phyloP scores from a whole-genome alignment of 2,113 vertebrate genomes.

The Phoxinus phoxinus region DNA sequence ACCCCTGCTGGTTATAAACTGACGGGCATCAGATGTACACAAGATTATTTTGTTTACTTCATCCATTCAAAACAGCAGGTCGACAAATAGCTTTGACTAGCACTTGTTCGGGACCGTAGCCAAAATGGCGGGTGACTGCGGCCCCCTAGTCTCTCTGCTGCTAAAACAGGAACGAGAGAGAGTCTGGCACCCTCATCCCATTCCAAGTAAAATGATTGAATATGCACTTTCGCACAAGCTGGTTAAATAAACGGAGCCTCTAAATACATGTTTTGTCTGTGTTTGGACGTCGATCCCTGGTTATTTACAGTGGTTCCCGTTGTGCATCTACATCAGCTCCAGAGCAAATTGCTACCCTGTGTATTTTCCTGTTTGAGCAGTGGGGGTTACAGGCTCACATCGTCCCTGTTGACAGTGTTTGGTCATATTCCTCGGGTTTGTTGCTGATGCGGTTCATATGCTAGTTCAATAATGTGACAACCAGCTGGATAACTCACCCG shows the following conservation, averaged over 20 bases:
- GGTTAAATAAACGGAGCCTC: constrained; percentile 57
- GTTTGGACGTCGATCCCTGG: neutral
- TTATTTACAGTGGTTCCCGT: constrained; percentile 37
- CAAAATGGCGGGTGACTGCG: neutral
- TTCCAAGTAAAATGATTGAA: constrained; percentile 52
- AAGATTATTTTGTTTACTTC: neutral
- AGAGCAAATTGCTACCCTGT: constrained; percentile 1
- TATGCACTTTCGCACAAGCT: constrained; percentile 44
- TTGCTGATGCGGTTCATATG: neutral
- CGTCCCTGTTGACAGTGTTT: constrained; percentile 1
- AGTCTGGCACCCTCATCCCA: neutral
- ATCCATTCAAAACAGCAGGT: constrained; percentile 6
- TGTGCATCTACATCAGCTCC: neutral
- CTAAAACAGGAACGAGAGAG: neutral
- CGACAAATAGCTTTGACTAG: constrained; percentile 13
- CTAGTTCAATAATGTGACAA: constrained; percentile 28
- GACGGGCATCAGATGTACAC: neutral
- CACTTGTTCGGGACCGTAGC: neutral
- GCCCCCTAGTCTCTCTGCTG: neutral
- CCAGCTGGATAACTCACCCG: constrained; percentile 10
- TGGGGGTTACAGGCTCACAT: neutral
- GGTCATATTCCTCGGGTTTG: neutral
- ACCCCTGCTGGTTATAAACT: neutral
- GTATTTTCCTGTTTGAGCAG: neutral
- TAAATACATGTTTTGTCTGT: constrained; percentile 16